A percentile compares a stretch with the other conserved stretches of the same genome.
Evolutionary conservation across 2,797 vertebrate species (phyloP).

Genomic region (Zalophus californianus): DNA sequence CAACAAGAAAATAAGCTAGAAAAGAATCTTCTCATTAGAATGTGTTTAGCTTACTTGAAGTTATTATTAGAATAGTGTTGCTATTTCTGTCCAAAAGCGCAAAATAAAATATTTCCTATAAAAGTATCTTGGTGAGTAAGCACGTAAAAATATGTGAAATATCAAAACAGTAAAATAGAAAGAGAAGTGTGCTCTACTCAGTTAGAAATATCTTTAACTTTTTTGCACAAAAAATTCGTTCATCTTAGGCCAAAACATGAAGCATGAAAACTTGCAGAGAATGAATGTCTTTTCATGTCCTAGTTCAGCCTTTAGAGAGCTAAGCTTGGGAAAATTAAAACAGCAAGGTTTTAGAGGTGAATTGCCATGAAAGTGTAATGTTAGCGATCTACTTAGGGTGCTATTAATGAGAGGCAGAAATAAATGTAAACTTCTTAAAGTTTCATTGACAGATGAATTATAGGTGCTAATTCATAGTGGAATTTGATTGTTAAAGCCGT

Average conservation of each 20-base stretch:
- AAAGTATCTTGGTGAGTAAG: not conserved
- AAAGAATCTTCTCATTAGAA: not conserved
- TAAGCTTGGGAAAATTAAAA: constrained; percentile 44
- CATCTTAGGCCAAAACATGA: not conserved
- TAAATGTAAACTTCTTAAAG: constrained; percentile 43
- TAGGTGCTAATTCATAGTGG: constrained; percentile 57
- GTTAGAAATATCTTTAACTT: not conserved
- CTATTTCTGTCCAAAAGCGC: not conserved
- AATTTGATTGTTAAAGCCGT: constrained; percentile 50
- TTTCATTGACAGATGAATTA: constrained; percentile 54
- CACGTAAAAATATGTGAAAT: constrained; percentile 55
- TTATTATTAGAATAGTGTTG: not conserved
- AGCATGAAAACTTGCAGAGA: constrained; percentile 36
- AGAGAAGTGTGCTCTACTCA: not conserved
- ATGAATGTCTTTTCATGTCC: constrained; percentile 4
- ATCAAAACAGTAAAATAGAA: not conserved
- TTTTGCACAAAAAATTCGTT: not conserved
- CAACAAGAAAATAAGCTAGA: not conserved
- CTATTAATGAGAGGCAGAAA: not conserved
- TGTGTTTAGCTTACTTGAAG: not conserved
- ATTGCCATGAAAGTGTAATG: constrained; percentile 39
- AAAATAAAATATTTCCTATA: not conserved
- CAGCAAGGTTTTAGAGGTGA: constrained; percentile 33
- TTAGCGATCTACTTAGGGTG: not conserved
- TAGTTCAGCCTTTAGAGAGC: not conserved